Evolutionary conservation across 1,140 invertebrate genomes (phyloP).

Genomic region (Trachymyrmex cornetzi): DNA sequence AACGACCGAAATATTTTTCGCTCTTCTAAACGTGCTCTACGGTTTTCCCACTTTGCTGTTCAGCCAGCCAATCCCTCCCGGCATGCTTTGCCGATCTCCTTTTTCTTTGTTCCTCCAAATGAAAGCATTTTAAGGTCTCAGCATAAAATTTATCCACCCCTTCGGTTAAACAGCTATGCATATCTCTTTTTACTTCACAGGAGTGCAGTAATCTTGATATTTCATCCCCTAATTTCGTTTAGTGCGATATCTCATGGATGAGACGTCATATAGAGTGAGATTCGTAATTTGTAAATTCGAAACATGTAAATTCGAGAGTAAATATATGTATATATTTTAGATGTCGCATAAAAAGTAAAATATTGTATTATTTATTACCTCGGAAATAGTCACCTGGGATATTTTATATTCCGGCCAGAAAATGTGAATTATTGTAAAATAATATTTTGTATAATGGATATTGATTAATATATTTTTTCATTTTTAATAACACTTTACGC

Average conservation of each 20-base stretch:
- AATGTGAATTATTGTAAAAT: too few species aligned
- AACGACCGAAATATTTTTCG: conserved; percentile 81
- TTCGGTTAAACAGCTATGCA: conserved; percentile 84
- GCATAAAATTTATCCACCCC: conserved; percentile 84
- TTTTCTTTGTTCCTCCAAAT: conserved; percentile 78
- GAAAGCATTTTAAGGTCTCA: conserved; percentile 83
- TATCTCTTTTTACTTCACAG: conserved; percentile 79
- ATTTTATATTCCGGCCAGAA: too few species aligned
- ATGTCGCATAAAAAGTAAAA: not conserved
- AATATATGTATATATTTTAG: too few species aligned
- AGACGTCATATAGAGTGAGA: conserved; percentile 12
- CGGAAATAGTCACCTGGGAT: too few species aligned
- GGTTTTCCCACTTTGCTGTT: conserved; percentile 70
- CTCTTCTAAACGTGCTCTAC: conserved; percentile 75
- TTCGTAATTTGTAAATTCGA: conserved; percentile 12
- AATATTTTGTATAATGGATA: too few species aligned
- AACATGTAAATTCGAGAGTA: not conserved
- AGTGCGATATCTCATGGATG: conserved; percentile 70
- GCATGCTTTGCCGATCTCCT: conserved; percentile 57
- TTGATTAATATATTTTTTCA: too few species aligned
- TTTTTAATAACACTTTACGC: too few species aligned
- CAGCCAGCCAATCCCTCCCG: conserved; percentile 65
- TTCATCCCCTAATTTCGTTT: conserved; percentile 70
- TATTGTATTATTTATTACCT: not conserved
- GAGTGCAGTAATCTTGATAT: conserved; percentile 50